These are phyloP conservation scores for Myotis daubentonii DNA, from an alignment of 2,797 vertebrate genomes.

Conservation along the genomic window DNA sequence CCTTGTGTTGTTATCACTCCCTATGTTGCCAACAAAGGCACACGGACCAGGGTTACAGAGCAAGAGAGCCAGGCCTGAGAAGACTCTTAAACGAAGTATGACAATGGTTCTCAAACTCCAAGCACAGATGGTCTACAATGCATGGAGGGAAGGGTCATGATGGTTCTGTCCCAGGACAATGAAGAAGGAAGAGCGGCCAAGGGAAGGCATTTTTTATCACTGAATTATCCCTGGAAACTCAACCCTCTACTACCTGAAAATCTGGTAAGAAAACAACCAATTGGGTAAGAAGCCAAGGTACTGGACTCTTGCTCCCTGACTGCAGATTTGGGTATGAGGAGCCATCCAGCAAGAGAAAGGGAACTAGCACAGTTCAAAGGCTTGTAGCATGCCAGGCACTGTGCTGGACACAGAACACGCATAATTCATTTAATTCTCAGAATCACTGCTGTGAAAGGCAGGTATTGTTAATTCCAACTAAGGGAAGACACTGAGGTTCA, in stretches of 20 bases:
- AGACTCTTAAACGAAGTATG: background rate
- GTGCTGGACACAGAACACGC: background rate
- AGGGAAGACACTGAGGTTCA: background rate
- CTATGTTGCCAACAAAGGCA: background rate
- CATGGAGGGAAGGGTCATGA: background rate
- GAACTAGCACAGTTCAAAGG: background rate
- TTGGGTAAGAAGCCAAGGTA: background rate
- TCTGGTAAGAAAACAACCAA: background rate
- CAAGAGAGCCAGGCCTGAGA: background rate
- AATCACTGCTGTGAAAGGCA: background rate
- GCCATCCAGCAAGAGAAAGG: background rate
- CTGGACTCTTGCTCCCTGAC: background rate
- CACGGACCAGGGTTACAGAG: background rate
- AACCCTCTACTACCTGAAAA: slow-evolving; percentile 39
- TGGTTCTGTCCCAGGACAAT: background rate
- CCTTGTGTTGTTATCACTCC: background rate
- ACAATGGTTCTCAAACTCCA: background rate
- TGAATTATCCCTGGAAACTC: background rate
- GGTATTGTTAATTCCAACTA: background rate
- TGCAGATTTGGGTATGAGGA: background rate
- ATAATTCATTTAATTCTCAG: background rate
- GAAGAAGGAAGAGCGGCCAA: background rate
- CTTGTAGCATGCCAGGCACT: background rate
- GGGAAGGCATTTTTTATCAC: background rate
- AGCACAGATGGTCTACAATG: background rate